Evolutionary conservation across 2,888 invertebrate species (phyloP).

Genomic region (Athrips mouffetella): DNA sequence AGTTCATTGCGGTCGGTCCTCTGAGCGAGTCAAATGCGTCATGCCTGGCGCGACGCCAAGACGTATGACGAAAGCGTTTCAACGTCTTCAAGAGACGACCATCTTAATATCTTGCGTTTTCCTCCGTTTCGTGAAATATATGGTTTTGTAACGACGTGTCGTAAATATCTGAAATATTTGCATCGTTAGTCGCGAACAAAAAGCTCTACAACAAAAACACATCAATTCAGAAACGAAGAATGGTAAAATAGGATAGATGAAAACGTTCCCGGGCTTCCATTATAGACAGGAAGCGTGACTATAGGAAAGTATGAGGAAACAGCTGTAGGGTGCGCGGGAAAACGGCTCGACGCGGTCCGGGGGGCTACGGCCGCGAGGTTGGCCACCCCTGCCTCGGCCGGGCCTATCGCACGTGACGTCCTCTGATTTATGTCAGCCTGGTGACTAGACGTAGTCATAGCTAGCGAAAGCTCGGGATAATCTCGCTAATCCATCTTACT

Average conservation of each 20-base stretch:
- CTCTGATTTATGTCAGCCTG: conserved; percentile 58
- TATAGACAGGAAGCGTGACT: conserved; percentile 44
- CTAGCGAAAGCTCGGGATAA: conserved; percentile 23
- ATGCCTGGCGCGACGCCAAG: conserved; percentile 49
- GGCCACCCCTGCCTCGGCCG: conserved; percentile 43
- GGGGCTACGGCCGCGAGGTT: conserved; percentile 36
- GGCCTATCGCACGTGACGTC: conserved; percentile 50
- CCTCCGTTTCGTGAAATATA: conserved; percentile 18
- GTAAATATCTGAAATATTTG: conserved; percentile 17
- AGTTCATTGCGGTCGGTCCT: conserved; percentile 40
- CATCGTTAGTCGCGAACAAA: conserved; percentile 12
- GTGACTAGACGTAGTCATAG: conserved; percentile 40
- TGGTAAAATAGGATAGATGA: conserved; percentile 41
- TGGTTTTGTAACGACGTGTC: conserved; percentile 10
- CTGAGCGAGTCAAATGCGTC: conserved; percentile 28
- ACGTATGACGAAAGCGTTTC: conserved; percentile 45
- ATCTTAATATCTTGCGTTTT: conserved; percentile 24
- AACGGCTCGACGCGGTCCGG: conserved; percentile 35
- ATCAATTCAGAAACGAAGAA: conserved; percentile 16
- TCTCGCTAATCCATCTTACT: conserved; percentile 20
- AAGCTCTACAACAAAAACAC: conserved; percentile 10
- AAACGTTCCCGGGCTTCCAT: conserved; percentile 46
- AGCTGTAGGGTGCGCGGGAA: conserved; percentile 60
- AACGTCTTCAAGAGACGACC: conserved; percentile 23
- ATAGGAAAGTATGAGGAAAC: conserved; percentile 51